phyloP scores from a whole-genome alignment of 2,888 invertebrate genomes.

The Drosophila sordidapex region DNA sequence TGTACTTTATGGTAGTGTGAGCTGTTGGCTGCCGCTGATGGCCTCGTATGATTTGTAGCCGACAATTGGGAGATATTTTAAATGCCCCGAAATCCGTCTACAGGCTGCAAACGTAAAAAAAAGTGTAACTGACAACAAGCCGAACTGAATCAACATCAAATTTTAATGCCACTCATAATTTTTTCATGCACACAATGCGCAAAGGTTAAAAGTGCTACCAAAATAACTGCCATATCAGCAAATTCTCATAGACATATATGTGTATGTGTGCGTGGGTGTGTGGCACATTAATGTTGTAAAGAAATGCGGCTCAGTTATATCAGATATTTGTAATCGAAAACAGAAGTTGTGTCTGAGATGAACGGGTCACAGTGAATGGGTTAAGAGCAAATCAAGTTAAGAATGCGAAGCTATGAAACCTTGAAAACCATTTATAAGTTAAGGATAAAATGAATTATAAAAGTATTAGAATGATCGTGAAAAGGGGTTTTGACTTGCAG shows the following conservation, averaged over 20 bases:
- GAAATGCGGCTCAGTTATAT: conserved; percentile 35
- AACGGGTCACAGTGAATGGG: conserved; percentile 3
- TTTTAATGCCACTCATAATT: conserved; percentile 78
- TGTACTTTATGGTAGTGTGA: conserved; percentile 38
- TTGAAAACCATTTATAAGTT: neutral
- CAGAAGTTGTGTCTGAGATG: conserved; percentile 18
- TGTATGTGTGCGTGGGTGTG: conserved; percentile 1
- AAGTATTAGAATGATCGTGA: neutral
- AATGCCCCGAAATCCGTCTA: conserved; percentile 8
- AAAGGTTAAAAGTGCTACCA: conserved; percentile 57
- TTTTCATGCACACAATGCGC: conserved; percentile 75
- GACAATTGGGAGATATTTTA: conserved; percentile 63
- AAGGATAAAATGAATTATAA: neutral
- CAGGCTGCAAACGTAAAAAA: neutral
- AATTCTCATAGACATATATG: conserved; percentile 29
- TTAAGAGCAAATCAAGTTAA: neutral
- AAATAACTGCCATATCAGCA: conserved; percentile 67
- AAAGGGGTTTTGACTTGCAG: neutral
- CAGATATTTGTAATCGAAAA: conserved; percentile 38
- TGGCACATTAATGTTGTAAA: conserved; percentile 45
- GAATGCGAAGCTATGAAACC: no score
- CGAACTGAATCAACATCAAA: conserved; percentile 63
- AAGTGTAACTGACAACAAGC: neutral
- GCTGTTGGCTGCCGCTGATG: conserved; percentile 61
- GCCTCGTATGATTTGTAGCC: conserved; percentile 69